Evolutionary conservation across 2,797 vertebrate genomes (phyloP).

Genomic region (Valencia hispanica): DNA sequence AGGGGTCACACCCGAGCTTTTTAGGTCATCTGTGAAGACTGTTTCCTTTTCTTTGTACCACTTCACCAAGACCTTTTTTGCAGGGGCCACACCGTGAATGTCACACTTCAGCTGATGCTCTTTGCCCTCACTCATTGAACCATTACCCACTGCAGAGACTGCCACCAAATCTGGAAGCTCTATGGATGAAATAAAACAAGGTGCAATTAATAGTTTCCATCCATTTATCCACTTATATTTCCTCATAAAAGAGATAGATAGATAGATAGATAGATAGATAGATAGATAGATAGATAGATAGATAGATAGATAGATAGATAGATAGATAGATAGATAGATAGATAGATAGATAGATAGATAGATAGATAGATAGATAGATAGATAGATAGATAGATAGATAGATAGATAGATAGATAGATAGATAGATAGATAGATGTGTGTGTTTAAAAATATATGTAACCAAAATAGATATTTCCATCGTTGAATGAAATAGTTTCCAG

Average conservation of each 20-base stretch:
- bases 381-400: too few relatives aligned
- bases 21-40: accelerated
- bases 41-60: constrained; percentile 54
- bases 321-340: too few relatives aligned
- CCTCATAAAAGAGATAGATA: too few relatives aligned
- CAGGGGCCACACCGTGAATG: constrained; percentile 61
- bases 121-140: constrained; percentile 34
- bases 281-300: too few relatives aligned
- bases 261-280: too few relatives aligned
- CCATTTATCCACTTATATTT: too few relatives aligned
- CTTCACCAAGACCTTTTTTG: constrained; percentile 44
- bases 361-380: too few relatives aligned
- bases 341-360: too few relatives aligned
- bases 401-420: too few relatives aligned
- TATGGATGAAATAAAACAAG: constrained; percentile 34
- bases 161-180: constrained; percentile 46
- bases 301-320: too few relatives aligned
- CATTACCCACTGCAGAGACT: neutral
- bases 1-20: neutral
- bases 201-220: neutral
- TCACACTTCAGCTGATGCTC: constrained; percentile 45
- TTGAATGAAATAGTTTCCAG: neutral
- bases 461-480: neutral
- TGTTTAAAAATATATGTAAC: too few relatives aligned
- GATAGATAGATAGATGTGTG: too few relatives aligned